phyloP scores from a whole-genome alignment of 2,113 vertebrate species.

The Hiodon tergisus region DNA sequence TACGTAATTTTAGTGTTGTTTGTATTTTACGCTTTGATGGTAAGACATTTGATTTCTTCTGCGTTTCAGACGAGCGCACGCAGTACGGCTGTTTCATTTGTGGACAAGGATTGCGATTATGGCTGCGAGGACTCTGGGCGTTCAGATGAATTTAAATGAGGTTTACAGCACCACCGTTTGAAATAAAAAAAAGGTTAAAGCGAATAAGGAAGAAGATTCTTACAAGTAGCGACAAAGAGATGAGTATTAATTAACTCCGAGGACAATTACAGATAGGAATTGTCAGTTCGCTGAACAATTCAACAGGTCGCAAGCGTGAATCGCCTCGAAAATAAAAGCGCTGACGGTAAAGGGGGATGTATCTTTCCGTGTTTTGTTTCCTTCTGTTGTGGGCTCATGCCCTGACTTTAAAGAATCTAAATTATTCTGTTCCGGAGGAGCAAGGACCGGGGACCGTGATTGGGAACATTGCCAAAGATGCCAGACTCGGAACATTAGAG shows the following conservation, averaged over 20 bases:
- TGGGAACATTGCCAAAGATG: slow-evolving; percentile 96
- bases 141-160: slow-evolving; percentile 31
- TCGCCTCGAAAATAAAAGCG: slow-evolving; percentile 35
- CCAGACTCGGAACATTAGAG: slow-evolving; percentile 77
- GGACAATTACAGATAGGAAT: slow-evolving; percentile 48
- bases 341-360: slow-evolving; percentile 78
- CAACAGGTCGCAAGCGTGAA: slow-evolving; percentile 65
- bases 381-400: slow-evolving; percentile 87
- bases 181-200: slow-evolving; percentile 17
- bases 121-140: slow-evolving; percentile 61
- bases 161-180: neutral
- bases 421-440: slow-evolving; percentile 95
- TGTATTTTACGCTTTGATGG: slow-evolving; percentile 15
- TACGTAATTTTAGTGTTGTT: neutral
- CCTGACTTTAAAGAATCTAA: slow-evolving; percentile 93
- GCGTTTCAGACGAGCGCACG: slow-evolving; percentile 50
- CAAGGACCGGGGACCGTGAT: slow-evolving; percentile 90
- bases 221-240: neutral
- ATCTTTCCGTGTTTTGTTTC: slow-evolving; percentile 90
- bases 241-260: slow-evolving; percentile 32
- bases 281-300: slow-evolving; percentile 51
- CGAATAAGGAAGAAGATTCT: slow-evolving; percentile 16
- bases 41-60: slow-evolving; percentile 19
- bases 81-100: slow-evolving; percentile 57
- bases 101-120: slow-evolving; percentile 62